Conservation (phyloP, 2,113 vertebrate species). For the Cryptomyrus ogoouensis region DNA sequence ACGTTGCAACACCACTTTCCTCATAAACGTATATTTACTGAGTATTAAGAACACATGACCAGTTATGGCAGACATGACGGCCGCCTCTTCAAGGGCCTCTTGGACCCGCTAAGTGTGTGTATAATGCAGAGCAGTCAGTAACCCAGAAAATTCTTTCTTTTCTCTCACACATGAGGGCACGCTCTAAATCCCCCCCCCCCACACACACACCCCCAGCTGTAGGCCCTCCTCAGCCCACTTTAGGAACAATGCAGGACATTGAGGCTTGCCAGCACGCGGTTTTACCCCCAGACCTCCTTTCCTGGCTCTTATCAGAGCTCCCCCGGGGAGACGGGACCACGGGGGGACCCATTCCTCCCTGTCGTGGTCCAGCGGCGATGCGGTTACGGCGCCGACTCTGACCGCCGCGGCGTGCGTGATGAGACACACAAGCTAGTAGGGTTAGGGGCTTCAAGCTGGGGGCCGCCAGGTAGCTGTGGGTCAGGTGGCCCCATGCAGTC, state of each 20-base stretch:
- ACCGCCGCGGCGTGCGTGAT: not conserved
- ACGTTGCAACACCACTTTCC: not conserved
- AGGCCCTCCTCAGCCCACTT: constrained; percentile 34
- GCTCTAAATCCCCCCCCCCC: constrained; percentile 41
- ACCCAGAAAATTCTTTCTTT: not conserved
- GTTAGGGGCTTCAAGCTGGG: not conserved
- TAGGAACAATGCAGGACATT: constrained; percentile 46
- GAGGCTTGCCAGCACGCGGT: constrained; percentile 24
- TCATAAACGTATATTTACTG: constrained; percentile 10
- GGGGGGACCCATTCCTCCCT: not conserved
- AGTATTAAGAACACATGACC: not conserved
- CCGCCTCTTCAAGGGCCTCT: constrained; percentile 58
- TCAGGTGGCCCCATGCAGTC: not conserved
- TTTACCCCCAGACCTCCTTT: constrained; percentile 20
- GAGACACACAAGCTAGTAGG: not conserved
- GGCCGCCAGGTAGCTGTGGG: constrained; percentile 39
- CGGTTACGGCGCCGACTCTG: not conserved
- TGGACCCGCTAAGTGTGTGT: constrained; percentile 39
- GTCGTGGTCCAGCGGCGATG: not conserved
- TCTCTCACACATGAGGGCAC: constrained; percentile 2
- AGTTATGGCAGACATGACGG: not conserved
- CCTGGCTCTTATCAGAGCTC: constrained; percentile 52
- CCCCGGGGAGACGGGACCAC: not conserved
- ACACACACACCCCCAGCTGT: constrained; percentile 19
- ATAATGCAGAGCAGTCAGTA: constrained; percentile 1